phyloP scores from a whole-genome alignment of 2,113 vertebrate species.

The Oostethus manadensis region DNA sequence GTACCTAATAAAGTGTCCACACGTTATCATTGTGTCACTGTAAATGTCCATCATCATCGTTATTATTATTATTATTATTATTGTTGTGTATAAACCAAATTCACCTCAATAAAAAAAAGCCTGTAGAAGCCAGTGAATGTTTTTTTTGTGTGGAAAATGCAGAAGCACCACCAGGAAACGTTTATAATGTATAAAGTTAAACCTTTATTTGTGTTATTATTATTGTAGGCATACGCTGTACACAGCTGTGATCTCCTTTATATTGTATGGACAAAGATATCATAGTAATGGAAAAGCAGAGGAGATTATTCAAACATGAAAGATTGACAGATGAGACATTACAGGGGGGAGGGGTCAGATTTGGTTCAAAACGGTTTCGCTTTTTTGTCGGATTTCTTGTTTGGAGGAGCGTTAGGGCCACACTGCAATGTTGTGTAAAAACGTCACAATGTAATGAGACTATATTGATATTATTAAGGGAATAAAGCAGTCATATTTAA shows the following conservation, averaged over 20 bases:
- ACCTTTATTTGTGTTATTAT: conserved; percentile 51
- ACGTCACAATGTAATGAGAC: too few species aligned
- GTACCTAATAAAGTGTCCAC: conserved; percentile 3
- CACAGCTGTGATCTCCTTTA: conserved; percentile 62
- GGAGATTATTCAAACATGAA: conserved; percentile 19
- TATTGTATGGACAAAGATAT: conserved; percentile 55
- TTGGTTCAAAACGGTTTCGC: conserved; percentile 51
- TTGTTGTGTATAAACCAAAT: conserved; percentile 66
- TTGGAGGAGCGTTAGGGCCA: too few species aligned
- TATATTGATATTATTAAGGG: too few species aligned
- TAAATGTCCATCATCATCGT: conserved; percentile 69
- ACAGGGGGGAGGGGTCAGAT: conserved; percentile 47
- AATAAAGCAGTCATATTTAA: too few species aligned
- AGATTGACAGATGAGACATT: conserved; percentile 34
- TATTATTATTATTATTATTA: background rate
- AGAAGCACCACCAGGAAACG: conserved; percentile 11
- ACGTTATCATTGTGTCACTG: conserved; percentile 51
- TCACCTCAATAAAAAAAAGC: conserved; percentile 75
- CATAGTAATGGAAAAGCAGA: conserved; percentile 38
- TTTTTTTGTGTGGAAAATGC: background rate
- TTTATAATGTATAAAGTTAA: conserved; percentile 71
- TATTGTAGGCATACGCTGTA: conserved; percentile 72
- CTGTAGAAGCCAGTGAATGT: conserved; percentile 48
- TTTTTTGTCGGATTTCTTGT: conserved; percentile 3
- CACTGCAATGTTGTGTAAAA: too few species aligned